Evolutionary conservation across 1,140 invertebrate species (phyloP).

Genomic region (Diorhabda carinulata): DNA sequence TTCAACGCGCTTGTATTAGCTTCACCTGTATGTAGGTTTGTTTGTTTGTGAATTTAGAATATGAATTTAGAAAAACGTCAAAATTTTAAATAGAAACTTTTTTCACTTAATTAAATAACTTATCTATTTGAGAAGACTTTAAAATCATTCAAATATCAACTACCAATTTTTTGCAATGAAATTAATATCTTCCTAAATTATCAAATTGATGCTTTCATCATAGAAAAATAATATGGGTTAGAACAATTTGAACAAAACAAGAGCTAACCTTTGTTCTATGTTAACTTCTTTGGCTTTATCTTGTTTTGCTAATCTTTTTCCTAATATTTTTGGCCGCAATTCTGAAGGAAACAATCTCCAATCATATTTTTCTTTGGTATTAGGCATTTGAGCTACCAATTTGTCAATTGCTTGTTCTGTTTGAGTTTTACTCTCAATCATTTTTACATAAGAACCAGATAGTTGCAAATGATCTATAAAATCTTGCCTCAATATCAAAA

Average conservation of each 20-base stretch:
- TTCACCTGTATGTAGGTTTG: too few relatives aligned
- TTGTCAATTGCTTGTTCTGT: constrained; percentile 65
- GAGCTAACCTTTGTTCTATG: constrained; percentile 38
- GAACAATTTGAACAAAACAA: too few relatives aligned
- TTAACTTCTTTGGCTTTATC: constrained; percentile 43
- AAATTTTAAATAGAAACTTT: neutral
- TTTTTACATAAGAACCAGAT: constrained; percentile 52
- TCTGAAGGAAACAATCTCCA: constrained; percentile 57
- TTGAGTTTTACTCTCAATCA: constrained; percentile 46
- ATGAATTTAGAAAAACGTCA: too few relatives aligned
- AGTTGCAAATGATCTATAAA: constrained; percentile 56
- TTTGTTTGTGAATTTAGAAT: too few relatives aligned
- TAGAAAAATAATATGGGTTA: too few relatives aligned
- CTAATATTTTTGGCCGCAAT: constrained; percentile 51
- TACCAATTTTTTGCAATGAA: too few relatives aligned
- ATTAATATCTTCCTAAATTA: too few relatives aligned
- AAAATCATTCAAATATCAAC: constrained; percentile 16
- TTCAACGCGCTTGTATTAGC: too few relatives aligned
- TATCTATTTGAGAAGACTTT: neutral
- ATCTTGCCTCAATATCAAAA: constrained; percentile 59
- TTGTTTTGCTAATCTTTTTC: constrained; percentile 27
- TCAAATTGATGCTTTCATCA: too few relatives aligned
- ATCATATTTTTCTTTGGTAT: constrained; percentile 51
- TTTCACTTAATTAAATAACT: neutral
- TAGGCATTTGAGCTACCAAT: constrained; percentile 52